Evolutionary conservation across 2,888 invertebrate species (phyloP).

Genomic region (Polymixis lichenea): DNA sequence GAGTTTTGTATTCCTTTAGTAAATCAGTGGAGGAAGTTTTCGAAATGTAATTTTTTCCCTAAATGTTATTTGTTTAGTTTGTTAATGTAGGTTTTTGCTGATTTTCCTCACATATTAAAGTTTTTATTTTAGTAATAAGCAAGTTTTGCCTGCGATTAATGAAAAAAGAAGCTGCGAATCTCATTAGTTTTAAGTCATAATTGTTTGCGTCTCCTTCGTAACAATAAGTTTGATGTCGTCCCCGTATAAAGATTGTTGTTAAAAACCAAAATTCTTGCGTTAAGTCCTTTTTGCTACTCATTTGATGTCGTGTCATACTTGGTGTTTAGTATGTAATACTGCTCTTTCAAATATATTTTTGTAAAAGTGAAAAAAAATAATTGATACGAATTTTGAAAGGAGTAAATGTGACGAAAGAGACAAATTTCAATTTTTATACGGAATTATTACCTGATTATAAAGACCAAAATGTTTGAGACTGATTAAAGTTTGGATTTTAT

Average conservation of each 20-base stretch:
- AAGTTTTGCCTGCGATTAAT: constrained; percentile 40
- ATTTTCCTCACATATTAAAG: constrained; percentile 37
- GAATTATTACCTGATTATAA: constrained; percentile 30
- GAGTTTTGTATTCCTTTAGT: constrained; percentile 41
- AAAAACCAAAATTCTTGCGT: constrained; percentile 34
- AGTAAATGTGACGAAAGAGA: constrained; percentile 41
- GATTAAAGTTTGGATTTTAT: constrained; percentile 35
- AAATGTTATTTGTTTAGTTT: constrained; percentile 36
- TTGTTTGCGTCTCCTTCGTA: constrained; percentile 40
- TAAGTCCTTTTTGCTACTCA: constrained; percentile 37
- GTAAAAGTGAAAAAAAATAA: constrained; percentile 32
- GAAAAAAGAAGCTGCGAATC: constrained; percentile 39
- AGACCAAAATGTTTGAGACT: constrained; percentile 37
- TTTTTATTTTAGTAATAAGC: constrained; percentile 37
- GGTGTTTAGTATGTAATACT: constrained; percentile 36
- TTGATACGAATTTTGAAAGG: constrained; percentile 33
- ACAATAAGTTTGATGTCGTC: constrained; percentile 37
- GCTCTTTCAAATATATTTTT: constrained; percentile 33
- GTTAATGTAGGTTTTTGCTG: constrained; percentile 38
- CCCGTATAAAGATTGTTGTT: constrained; percentile 40
- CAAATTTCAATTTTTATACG: constrained; percentile 38
- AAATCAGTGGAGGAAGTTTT: constrained; percentile 39
- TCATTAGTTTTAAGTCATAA: constrained; percentile 39
- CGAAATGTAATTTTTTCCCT: constrained; percentile 32
- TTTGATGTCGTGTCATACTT: constrained; percentile 43